Evolutionary conservation across 2,113 vertebrate genomes (phyloP).

Genomic region (Oncorhynchus nerka): DNA sequence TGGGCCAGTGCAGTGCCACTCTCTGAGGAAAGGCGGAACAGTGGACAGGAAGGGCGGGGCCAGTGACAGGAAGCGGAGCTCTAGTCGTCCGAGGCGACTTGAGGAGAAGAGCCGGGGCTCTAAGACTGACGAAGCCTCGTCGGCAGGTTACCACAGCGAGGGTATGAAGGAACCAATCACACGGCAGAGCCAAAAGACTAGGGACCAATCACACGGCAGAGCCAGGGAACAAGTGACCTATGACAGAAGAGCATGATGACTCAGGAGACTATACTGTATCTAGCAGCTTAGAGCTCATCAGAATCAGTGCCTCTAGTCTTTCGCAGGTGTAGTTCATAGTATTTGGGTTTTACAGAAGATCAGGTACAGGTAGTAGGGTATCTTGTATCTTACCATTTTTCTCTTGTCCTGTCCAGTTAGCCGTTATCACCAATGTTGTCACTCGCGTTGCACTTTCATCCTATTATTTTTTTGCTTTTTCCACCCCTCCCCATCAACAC

Average conservation of each 20-base stretch:
- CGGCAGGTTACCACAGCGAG: constrained; percentile 95
- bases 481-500: background rate
- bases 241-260: background rate
- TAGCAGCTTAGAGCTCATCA: too few species aligned
- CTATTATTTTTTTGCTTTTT: background rate
- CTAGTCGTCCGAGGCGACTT: constrained; percentile 75
- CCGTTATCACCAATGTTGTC: background rate
- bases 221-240: background rate
- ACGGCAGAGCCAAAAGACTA: background rate
- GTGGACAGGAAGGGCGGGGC: constrained; percentile 74
- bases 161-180: constrained; percentile 71
- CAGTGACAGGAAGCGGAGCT: constrained; percentile 86
- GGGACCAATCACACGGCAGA: background rate
- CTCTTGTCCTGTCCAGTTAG: background rate
- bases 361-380: too few species aligned
- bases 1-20: constrained; percentile 81
- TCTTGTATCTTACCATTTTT: background rate
- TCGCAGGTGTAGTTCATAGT: too few species aligned
- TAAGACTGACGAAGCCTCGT: constrained; percentile 84
- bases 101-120: constrained; percentile 49
- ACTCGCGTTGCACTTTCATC: constrained; percentile 4
- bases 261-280: too few species aligned
- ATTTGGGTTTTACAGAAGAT: too few species aligned
- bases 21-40: constrained; percentile 75
- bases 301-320: too few species aligned